Percentiles rank a stretch among this genome's conserved stretches.
These are phyloP conservation scores for Lepus timidus DNA, from an alignment of 2,113 vertebrate genomes.

Conservation along the genomic window DNA sequence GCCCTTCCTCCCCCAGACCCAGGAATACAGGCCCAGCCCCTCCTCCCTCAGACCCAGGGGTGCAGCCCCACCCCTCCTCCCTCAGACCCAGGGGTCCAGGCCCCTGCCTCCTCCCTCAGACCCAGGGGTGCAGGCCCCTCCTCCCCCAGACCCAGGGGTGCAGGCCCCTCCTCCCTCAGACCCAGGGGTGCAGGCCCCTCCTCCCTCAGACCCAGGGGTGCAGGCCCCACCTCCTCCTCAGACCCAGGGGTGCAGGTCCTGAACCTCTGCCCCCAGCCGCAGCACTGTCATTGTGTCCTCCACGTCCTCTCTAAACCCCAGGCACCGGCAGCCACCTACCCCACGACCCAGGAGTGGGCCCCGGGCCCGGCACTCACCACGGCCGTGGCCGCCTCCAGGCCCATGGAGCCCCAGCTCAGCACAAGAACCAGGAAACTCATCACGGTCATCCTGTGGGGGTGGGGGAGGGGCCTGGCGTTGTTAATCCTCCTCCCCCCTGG, in stretches of 20 bases:
- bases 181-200: no score
- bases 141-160: background rate
- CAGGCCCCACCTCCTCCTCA: no score
- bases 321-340: background rate
- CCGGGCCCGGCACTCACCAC: constrained; percentile 90
- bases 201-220: no score
- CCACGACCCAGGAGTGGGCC: no score
- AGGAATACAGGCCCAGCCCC: background rate
- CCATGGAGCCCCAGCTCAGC: constrained; percentile 95
- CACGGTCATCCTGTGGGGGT: constrained; percentile 90
- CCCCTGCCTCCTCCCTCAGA: background rate
- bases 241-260: background rate
- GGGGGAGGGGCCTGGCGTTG: no score
- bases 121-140: background rate
- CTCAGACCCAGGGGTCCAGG: background rate
- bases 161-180: no score
- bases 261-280: background rate
- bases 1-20: no score
- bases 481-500: background rate
- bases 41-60: no score
- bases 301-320: background rate
- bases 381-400: constrained; percentile 93
- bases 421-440: constrained; percentile 93
- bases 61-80: background rate
- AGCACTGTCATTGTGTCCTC: background rate